These are phyloP conservation scores for Temnothorax nylanderi DNA, from an alignment of 1,140 invertebrate species.

Conservation along the genomic window DNA sequence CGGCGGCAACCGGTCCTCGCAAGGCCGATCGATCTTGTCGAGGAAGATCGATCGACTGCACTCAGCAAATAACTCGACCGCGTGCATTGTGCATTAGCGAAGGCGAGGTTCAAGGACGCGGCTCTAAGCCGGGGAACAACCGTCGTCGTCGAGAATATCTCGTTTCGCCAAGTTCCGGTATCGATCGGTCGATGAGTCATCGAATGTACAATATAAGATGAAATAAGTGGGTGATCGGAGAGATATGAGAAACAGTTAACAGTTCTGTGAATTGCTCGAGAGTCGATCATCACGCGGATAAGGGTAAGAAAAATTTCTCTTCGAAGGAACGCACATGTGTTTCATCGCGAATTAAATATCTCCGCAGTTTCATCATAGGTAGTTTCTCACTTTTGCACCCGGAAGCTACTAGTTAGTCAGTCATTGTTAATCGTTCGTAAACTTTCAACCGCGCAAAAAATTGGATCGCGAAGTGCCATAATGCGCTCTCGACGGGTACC, in stretches of 20 bases:
- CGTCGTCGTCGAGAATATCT: slow-evolving; percentile 34
- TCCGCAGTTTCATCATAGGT: not conserved
- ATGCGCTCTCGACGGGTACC: slow-evolving; percentile 4
- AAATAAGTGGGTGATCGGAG: slow-evolving; percentile 64
- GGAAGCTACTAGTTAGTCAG: slow-evolving; percentile 7
- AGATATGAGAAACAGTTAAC: slow-evolving; percentile 18
- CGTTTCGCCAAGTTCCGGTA: slow-evolving; percentile 70
- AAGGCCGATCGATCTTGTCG: slow-evolving; percentile 73
- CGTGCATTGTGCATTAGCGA: slow-evolving; percentile 70
- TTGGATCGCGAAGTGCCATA: slow-evolving; percentile 42
- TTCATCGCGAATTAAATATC: not conserved
- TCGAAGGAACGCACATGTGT: not conserved
- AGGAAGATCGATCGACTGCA: slow-evolving; percentile 71
- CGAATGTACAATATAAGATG: slow-evolving; percentile 24
- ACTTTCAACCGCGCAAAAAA: slow-evolving; percentile 30
- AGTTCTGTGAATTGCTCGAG: not conserved
- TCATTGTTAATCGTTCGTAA: not conserved
- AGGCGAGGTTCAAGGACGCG: slow-evolving; percentile 73
- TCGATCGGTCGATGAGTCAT: slow-evolving; percentile 67
- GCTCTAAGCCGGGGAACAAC: slow-evolving; percentile 45
- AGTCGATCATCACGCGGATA: slow-evolving; percentile 13
- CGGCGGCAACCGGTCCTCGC: slow-evolving; percentile 71
- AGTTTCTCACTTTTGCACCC: not conserved
- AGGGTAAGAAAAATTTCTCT: not conserved
- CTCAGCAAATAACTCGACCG: slow-evolving; percentile 58